Percentiles rank a stretch among this genome's conserved stretches.
phyloP scores from a whole-genome alignment of 2,888 invertebrate genomes.

The Theretra japonica region DNA sequence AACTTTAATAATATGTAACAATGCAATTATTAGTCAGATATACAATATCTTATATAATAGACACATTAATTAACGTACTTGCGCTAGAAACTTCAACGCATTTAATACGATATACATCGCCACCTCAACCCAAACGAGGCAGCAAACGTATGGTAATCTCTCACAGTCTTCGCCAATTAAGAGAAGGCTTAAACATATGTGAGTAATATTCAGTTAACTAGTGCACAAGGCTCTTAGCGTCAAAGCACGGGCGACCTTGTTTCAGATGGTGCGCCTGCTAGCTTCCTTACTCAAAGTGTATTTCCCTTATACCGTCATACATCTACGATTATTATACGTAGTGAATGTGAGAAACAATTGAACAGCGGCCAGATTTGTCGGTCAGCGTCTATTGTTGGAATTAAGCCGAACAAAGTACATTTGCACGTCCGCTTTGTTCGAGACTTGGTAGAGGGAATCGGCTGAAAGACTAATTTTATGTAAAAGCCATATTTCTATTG shows the following conservation, averaged over 20 bases:
- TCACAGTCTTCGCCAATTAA: neutral
- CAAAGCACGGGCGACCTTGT: neutral
- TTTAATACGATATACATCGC: too few relatives aligned
- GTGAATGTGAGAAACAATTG: neutral
- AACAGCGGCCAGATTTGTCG: neutral
- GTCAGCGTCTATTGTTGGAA: neutral
- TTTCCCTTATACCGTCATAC: neutral
- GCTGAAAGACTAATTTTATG: conserved; percentile 1
- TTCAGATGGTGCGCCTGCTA: neutral
- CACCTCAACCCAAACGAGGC: neutral
- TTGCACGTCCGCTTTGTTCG: conserved; percentile 1
- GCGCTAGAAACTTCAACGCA: too few relatives aligned
- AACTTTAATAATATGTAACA: too few relatives aligned
- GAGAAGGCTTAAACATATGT: neutral
- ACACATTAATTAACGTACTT: too few relatives aligned
- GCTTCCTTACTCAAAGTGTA: neutral
- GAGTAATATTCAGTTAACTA: conserved; percentile 1
- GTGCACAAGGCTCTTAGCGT: neutral
- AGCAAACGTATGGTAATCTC: neutral
- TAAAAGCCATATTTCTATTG: neutral
- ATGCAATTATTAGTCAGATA: too few relatives aligned
- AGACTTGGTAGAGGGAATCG: neutral
- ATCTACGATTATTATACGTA: neutral
- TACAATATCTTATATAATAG: too few relatives aligned
- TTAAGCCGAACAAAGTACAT: neutral